These are phyloP conservation scores for Penaeus indicus DNA, from an alignment of 1,140 invertebrate genomes.

Conservation along the genomic window DNA sequence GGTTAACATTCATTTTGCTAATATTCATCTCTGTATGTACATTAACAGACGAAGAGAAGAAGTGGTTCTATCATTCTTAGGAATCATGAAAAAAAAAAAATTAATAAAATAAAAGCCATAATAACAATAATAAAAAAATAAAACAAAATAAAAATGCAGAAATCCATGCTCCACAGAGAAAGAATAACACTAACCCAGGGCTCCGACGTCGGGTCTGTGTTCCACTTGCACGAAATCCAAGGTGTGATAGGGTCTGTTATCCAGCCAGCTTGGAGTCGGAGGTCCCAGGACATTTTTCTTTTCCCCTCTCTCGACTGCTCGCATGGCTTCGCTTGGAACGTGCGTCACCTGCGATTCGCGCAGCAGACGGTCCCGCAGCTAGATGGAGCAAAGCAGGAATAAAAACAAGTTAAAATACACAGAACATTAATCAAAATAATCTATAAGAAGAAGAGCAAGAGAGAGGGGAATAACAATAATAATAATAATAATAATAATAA, in stretches of 20 bases:
- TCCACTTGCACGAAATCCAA: slow-evolving; percentile 56
- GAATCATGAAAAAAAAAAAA: too few relatives aligned
- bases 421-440: not conserved
- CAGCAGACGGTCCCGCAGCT: slow-evolving; percentile 57
- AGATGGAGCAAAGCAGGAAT: not conserved
- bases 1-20: too few relatives aligned
- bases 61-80: too few relatives aligned
- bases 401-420: not conserved
- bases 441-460: not conserved
- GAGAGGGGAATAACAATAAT: not conserved
- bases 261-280: slow-evolving; percentile 45
- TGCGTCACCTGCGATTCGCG: slow-evolving; percentile 41
- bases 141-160: not conserved
- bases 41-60: too few relatives aligned
- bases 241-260: slow-evolving; percentile 50
- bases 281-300: slow-evolving; percentile 44
- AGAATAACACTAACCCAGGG: slow-evolving; percentile 28
- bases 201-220: slow-evolving; percentile 39
- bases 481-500: too few relatives aligned
- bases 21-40: too few relatives aligned
- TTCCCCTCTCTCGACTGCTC: not conserved
- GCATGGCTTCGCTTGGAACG: slow-evolving; percentile 42
- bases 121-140: too few relatives aligned
- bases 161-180: not conserved
- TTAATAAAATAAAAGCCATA: too few relatives aligned